Evolutionary conservation across 2,797 vertebrate species (phyloP).

Genomic region (Oryzias sinensis): DNA sequence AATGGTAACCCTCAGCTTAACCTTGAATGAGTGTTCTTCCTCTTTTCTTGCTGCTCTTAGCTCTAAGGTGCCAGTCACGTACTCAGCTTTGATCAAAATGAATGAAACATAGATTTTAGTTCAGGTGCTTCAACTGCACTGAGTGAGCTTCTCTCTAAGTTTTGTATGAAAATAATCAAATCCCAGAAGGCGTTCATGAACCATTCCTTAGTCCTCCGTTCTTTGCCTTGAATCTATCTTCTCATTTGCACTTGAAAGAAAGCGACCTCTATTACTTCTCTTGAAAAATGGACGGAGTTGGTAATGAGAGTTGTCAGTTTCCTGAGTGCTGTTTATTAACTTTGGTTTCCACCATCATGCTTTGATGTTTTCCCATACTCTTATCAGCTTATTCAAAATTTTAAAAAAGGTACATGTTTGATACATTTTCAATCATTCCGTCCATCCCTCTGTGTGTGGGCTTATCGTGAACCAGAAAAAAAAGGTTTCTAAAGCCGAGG

Average conservation of each 20-base stretch:
- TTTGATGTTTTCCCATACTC: conserved; percentile 26
- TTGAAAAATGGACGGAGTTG: conserved; percentile 48
- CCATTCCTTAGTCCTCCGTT: conserved; percentile 46
- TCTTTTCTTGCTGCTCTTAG: conserved; percentile 8
- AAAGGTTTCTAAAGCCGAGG: no score
- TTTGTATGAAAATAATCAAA: conserved; percentile 33
- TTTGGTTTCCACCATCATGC: conserved; percentile 16
- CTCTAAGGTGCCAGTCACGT: conserved; percentile 20
- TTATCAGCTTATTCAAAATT: conserved; percentile 5
- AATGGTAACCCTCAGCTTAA: conserved; percentile 41
- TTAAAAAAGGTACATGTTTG: not conserved
- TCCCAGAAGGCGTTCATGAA: conserved; percentile 39
- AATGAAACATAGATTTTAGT: conserved; percentile 20
- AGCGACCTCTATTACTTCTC: conserved; percentile 50
- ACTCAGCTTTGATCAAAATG: conserved; percentile 45
- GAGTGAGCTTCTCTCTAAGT: conserved; percentile 23
- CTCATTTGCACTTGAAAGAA: conserved; percentile 72
- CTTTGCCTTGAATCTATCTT: conserved; percentile 62
- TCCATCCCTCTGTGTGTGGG: not conserved
- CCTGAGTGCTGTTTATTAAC: conserved; percentile 28
- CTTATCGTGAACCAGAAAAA: not conserved
- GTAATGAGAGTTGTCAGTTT: conserved; percentile 51
- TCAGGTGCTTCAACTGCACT: conserved; percentile 21
- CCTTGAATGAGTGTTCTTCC: conserved; percentile 22
- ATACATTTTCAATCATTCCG: not conserved